Base-by-base conservation (phyloP, 2,888 invertebrate species). In the Hipparchia sbordonii region DNA sequence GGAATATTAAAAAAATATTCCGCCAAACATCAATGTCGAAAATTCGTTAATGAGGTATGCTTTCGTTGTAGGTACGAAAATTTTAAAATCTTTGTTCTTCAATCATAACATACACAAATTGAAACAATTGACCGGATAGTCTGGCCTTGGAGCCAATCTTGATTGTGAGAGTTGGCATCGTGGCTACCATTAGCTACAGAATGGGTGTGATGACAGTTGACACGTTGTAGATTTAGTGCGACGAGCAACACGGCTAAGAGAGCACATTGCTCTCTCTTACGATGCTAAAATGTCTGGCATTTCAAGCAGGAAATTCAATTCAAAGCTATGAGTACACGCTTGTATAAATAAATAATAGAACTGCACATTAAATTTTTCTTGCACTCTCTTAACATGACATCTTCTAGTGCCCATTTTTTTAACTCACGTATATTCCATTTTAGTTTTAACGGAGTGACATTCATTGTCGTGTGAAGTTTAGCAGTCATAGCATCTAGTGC, bases 81-180 rank as follows among this genome's bases (percentile, higher is more conserved):
- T 63, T 48, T 6, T 8, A 46, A 57, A 57, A 46, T 57, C 13
- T 57, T 67, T 67, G 56, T 67, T 67, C 56, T 56, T 57, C 67
- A 67, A 57, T 67, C 46, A 67, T 46, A 67, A 46, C 45, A 46
- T 61, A 48, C 6, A 57, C 67, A 57, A 67, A 57, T 59, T 59
- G 51, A 59, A 68, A 68, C 68, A 60, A 68, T 68, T 59, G 68
- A 60, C 68, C 60, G 68, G 68, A 68, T 60, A 60, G 68, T n/a
- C 59, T 5, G 60, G 60, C 68, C 68, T 68, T 68, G 68, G 68
- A 48, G 68, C 68, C 68, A 68, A 60, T 68, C 68, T 68, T 59
- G 59, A 68, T 68, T 68, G 67, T 46, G 23, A 56, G 67, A 46
- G 10, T 68, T 68, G 60, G 68, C 68, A 68, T 3, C 45, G 68